Evolutionary conservation across 2,888 invertebrate genomes (phyloP), one percentile per base, ranked within the genome.

Genomic region (Coelinius sp.): DNA sequence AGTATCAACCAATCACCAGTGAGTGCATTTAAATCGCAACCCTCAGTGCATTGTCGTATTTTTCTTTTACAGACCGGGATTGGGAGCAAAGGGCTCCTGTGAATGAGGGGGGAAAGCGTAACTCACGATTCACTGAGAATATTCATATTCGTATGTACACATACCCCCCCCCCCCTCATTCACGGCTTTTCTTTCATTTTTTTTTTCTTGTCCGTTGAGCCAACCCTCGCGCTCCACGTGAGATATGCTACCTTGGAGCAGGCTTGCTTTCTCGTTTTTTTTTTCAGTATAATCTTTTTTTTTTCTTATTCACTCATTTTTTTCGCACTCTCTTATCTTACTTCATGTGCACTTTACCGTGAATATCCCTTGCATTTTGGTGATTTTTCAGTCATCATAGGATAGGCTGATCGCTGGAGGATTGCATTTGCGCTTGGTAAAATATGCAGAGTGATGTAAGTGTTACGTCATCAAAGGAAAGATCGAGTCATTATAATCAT

Each of bases 1-100:
- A 52, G 56, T 73, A 68, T 76, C 81, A 80, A 70, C 87, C 85
- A 87, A 87, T 87, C 81, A 77, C 76, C 71, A 78, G 70, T 74
- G 76, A 80, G 79, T 87, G 86, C 86, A 87, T 86, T 84, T 82
- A 80, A 86, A 85, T 85, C 81, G 83, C 84, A 83, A 84, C 83
- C 84, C 83, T 78, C 81, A 82, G 73, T 86, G 86, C 85, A 86
- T 85, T 84, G 84, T 85, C 80, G 80, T 74, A 74, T 78, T 82
- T 83, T 82, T 81, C 78, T 71, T 27, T 27, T 8, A 72, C 85
- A 78, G 84, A 82, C n/a, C 82, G 83, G 84, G 78, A 62, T 73
- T 44, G 52, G 31, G 49, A 56, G 64, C 71, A 22, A 35, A 44
- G 59, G 59, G 22, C 63, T 20, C 25, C 27, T 59, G 31, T 25